These are phyloP conservation scores for Ceyx cyanopectus DNA, from an alignment of 2,113 vertebrate genomes.

Conservation along the genomic window DNA sequence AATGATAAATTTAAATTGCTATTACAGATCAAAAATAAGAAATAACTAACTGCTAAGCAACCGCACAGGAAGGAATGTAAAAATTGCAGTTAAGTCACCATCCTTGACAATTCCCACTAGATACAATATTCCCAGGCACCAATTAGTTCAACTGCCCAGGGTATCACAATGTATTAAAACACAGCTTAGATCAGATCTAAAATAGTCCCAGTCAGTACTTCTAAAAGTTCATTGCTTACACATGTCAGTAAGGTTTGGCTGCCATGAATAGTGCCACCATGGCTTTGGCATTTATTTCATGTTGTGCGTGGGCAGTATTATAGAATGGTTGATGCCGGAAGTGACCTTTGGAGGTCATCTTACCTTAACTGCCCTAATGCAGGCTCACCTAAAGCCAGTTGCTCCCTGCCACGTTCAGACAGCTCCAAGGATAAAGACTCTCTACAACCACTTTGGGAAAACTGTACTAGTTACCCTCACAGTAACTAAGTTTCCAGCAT, in stretches of 20 bases:
- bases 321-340: background rate
- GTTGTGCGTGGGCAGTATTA: background rate
- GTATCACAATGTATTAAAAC: background rate
- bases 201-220: background rate
- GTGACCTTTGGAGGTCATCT: background rate
- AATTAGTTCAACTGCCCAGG: background rate
- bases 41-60: background rate
- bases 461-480: background rate
- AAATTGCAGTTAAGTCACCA: background rate
- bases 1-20: background rate
- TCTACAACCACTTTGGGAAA: background rate
- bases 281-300: background rate
- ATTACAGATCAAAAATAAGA: background rate
- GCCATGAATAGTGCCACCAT: background rate
- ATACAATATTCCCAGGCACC: background rate
- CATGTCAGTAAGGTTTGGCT: accelerated
- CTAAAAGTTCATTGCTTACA: background rate
- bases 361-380: accelerated
- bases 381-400: background rate
- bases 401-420: background rate
- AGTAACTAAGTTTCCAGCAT: background rate
- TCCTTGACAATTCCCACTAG: background rate
- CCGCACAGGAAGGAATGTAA: background rate
- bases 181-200: background rate
- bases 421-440: background rate